Base-by-base conservation (phyloP, 2,113 vertebrate species). In the Calyptommatus sinebrachiatus region DNA sequence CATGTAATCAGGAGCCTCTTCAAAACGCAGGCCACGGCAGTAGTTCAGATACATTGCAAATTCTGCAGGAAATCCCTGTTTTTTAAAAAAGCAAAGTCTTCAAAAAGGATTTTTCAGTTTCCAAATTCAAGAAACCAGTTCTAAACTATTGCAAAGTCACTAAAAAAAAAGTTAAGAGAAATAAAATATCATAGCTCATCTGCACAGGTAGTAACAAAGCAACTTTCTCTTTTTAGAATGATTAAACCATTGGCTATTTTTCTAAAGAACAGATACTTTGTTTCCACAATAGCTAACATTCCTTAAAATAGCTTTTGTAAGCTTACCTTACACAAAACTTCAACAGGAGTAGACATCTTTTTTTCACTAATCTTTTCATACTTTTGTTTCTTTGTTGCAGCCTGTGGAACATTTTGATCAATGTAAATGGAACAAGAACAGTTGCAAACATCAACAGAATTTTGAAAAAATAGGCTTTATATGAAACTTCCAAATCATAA, bases 1-100 rank as follows among this genome's bases (percentile, higher is more conserved):
- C 98, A 99, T 99, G 94, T 99, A 99, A 95, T 99, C 98, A 60
- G 98, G 98, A 84, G 98, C 98, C 93, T 99, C 98, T 88, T 99
- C 98, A 90, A 99, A 99, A 91, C 98, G 97, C 90, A 99, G 94
- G 80, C 98, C 98, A 93, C 98, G 98, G 92, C 98, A 99, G 95
- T 99, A 99, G 96, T 99, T 99, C 94, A 99, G 96, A 89, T 99
- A 99, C 98, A 99, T 99, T 90, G 98, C 98, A 95, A 99, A 99
- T 94, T 99, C 98, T 94, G 98, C 98, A 92, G 98, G 98, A 92
- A 99, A 99, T 76, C 98, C 97, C 98, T 99, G 86, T 8, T 41
- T 41, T 41, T 41, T 41, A 41, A 41, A 41, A 41, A 88, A 92
- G 91, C 79, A 90, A 77, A 14, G 83, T 83, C 85, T 28, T 57